phyloP scores from a whole-genome alignment of 2,888 invertebrate genomes.

The Cepaea hortensis region DNA sequence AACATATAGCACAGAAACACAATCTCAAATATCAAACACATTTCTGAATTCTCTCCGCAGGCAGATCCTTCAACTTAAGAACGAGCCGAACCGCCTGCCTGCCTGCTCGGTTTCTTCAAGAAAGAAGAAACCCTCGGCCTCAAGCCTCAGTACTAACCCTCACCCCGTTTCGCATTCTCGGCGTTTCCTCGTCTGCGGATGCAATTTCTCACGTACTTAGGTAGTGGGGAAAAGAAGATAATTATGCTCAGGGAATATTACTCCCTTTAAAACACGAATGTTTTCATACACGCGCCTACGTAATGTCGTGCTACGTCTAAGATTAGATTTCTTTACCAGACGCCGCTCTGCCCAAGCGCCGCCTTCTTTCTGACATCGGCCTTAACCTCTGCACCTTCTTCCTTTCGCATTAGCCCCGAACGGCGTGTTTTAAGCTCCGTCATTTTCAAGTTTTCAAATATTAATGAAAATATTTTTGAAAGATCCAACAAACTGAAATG shows the following conservation, averaged over 20 bases:
- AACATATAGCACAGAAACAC: neutral
- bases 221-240: constrained; percentile 24
- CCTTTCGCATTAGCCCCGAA: constrained; percentile 2
- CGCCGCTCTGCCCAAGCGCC: constrained; percentile 20
- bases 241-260: constrained; percentile 33
- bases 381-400: constrained; percentile 4
- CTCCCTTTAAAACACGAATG: constrained; percentile 31
- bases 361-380: neutral
- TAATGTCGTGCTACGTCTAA: constrained; percentile 16
- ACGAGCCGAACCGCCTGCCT: neutral
- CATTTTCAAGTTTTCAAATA: constrained; percentile 9
- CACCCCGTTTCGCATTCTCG: neutral
- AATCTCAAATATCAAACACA: constrained; percentile 21
- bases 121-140: neutral
- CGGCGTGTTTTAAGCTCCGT: neutral
- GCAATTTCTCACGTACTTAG: constrained; percentile 41
- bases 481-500: neutral
- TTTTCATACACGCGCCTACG: constrained; percentile 31
- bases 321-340: constrained; percentile 26
- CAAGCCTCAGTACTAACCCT: neutral
- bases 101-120: neutral
- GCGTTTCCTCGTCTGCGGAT: constrained; percentile 11
- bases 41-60: neutral
- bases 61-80: neutral
- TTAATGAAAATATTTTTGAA: neutral